Conservation (phyloP, 2,113 vertebrate genomes). For the Oplegnathus fasciatus region DNA sequence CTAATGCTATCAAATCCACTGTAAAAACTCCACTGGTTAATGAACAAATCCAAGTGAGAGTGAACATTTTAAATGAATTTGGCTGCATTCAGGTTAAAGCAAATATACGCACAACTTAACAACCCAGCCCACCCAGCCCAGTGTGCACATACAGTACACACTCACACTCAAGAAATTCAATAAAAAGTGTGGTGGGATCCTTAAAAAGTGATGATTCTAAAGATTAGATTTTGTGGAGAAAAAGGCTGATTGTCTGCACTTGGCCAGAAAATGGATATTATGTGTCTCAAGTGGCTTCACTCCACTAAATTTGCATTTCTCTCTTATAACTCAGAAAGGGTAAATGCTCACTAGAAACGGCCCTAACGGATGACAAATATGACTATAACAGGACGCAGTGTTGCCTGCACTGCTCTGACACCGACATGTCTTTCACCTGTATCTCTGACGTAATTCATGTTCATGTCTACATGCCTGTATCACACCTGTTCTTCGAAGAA, state of each 20-base stretch:
- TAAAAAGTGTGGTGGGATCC: neutral
- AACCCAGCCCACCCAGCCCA: too few relatives aligned
- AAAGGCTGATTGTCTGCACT: neutral
- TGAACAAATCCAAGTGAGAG: neutral
- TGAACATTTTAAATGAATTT: neutral
- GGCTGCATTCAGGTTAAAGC: neutral
- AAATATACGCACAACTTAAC: neutral
- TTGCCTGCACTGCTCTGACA: neutral
- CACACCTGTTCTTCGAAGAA: neutral
- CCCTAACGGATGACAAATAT: slow-evolving; percentile 8
- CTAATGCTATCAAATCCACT: neutral
- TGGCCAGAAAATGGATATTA: neutral
- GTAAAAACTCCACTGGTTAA: neutral
- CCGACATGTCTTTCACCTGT: neutral
- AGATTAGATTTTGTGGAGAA: slow-evolving; percentile 13
- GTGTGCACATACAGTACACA: neutral
- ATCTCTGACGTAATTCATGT: neutral
- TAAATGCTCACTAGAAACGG: neutral
- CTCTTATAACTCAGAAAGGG: slow-evolving; percentile 7
- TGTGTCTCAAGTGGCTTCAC: neutral
- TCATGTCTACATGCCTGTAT: neutral
- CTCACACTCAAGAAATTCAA: neutral
- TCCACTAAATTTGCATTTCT: slow-evolving; percentile 21
- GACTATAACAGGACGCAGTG: neutral
- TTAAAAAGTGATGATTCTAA: slow-evolving; percentile 10